Conservation (phyloP, 2,888 invertebrate species). For the Lysandra coridon region DNA sequence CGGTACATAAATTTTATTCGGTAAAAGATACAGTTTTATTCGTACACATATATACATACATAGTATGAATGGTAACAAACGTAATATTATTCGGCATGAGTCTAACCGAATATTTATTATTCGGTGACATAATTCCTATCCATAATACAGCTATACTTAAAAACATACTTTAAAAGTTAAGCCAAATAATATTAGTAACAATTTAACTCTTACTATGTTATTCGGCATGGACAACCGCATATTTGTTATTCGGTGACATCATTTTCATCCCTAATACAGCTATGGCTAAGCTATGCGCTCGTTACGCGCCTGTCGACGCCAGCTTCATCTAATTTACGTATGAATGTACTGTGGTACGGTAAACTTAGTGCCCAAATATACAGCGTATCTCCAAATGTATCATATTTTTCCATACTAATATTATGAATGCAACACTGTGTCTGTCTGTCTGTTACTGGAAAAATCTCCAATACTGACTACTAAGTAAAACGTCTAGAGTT, state of each 20-base stretch:
- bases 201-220: not conserved
- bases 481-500: too few species aligned
- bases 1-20: not conserved
- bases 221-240: not conserved
- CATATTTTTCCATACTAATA: not conserved
- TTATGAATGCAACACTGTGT: too few species aligned
- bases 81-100: too few species aligned
- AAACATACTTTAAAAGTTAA: too few species aligned
- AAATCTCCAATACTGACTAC: too few species aligned
- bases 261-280: not conserved
- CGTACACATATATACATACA: too few species aligned
- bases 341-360: conserved; percentile 24
- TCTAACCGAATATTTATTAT: too few species aligned
- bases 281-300: conserved; percentile 28
- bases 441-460: too few species aligned
- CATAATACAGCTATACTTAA: too few species aligned
- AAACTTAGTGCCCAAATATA: not conserved
- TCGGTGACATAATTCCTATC: too few species aligned
- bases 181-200: not conserved
- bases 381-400: not conserved
- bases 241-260: not conserved
- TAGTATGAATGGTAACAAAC: too few species aligned
- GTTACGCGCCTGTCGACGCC: conserved; percentile 28
- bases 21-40: not conserved
- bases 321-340: conserved; percentile 30